Evolutionary conservation across 2,797 vertebrate species (phyloP).

Genomic region (Moxostoma hubbsi): DNA sequence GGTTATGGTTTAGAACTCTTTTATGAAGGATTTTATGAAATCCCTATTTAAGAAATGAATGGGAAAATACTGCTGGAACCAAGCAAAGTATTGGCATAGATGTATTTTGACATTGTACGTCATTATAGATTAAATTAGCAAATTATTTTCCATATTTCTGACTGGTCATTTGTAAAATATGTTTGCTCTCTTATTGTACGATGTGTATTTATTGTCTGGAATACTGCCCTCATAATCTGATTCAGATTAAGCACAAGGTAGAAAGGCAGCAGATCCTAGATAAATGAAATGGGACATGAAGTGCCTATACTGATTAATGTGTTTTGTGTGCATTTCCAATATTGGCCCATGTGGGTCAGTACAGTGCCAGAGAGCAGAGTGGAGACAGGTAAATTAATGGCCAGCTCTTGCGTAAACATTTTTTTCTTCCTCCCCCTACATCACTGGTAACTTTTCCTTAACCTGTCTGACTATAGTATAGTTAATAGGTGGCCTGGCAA

Average conservation of each 20-base stretch:
- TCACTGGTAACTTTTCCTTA: constrained; percentile 72
- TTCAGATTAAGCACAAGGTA: constrained; percentile 9
- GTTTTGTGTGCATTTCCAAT: constrained; percentile 71
- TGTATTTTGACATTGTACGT: too few species aligned
- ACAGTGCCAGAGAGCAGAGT: constrained; percentile 77
- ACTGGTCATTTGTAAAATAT: too few species aligned
- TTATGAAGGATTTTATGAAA: too few species aligned
- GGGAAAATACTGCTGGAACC: too few species aligned
- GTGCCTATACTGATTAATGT: constrained; percentile 67
- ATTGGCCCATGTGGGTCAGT: constrained; percentile 65
- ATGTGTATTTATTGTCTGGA: too few species aligned
- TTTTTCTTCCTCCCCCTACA: constrained; percentile 50
- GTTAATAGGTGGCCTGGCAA: constrained; percentile 75
- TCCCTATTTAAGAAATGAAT: too few species aligned
- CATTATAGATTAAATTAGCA: too few species aligned
- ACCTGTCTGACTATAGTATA: constrained; percentile 70
- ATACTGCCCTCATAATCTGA: background rate
- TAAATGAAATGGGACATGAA: constrained; percentile 51
- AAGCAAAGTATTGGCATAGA: too few species aligned
- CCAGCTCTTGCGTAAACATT: constrained; percentile 80
- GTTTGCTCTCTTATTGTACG: too few species aligned
- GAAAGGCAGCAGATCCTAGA: constrained; percentile 17
- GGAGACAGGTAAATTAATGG: constrained; percentile 84
- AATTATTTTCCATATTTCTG: too few species aligned
- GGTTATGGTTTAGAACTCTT: too few species aligned